phyloP scores from a whole-genome alignment of 1,140 invertebrate genomes.

The Notospermus geniculatus region DNA sequence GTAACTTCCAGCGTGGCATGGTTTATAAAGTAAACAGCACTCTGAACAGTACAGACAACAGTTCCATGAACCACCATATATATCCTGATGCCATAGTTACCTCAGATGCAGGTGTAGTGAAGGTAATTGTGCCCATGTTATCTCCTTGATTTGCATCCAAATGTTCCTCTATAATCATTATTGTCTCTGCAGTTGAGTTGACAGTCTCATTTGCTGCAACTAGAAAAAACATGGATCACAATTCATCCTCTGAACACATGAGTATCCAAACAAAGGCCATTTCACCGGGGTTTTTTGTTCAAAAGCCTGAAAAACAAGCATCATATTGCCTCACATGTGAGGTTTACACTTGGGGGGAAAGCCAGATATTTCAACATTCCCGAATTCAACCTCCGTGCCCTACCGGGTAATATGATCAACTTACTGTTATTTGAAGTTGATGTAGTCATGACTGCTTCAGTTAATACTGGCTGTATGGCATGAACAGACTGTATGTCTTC shows the following conservation, averaged over 20 bases:
- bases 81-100: no score
- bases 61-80: background rate
- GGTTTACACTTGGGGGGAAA: no score
- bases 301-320: no score
- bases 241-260: no score
- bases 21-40: background rate
- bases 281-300: no score
- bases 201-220: constrained; percentile 50
- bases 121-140: background rate
- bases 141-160: constrained; percentile 19
- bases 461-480: constrained; percentile 37
- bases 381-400: background rate
- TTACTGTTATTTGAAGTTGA: constrained; percentile 4
- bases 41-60: background rate
- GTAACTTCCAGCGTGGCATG: background rate
- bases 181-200: constrained; percentile 40
- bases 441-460: constrained; percentile 27
- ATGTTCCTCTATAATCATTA: constrained; percentile 53
- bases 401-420: constrained; percentile 4
- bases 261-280: no score
- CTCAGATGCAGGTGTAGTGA: constrained; percentile 6
- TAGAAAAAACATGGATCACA: constrained; percentile 25
- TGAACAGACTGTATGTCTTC: no score
- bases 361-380: background rate
- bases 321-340: no score